phyloP scores from a whole-genome alignment of 2,888 invertebrate species.

The Drosophila testacea region DNA sequence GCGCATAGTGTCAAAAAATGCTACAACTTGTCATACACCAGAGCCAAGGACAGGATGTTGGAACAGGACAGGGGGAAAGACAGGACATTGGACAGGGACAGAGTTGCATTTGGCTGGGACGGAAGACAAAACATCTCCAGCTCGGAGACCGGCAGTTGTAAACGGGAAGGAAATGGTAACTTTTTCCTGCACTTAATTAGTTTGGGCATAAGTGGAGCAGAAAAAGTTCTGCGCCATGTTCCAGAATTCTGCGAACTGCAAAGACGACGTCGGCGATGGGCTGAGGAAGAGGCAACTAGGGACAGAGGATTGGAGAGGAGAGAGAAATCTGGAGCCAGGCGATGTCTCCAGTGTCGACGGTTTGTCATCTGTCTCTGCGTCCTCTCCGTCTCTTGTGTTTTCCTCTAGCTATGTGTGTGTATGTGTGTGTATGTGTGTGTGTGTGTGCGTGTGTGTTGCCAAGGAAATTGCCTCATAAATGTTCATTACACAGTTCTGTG shows the following conservation, averaged over 20 bases:
- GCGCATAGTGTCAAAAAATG: constrained; percentile 59
- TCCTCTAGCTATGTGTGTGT: constrained; percentile 2
- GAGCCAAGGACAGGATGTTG: constrained; percentile 16
- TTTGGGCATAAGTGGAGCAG: constrained; percentile 81
- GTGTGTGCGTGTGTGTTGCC: constrained; percentile 55
- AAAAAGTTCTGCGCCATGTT: constrained; percentile 72
- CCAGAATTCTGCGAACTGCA: constrained; percentile 45
- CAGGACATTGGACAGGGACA: constrained; percentile 1
- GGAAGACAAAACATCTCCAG: constrained; percentile 38
- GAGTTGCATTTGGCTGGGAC: constrained; percentile 37
- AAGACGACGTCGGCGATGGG: constrained; percentile 18
- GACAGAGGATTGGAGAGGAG: neutral
- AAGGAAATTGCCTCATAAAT: constrained; percentile 81
- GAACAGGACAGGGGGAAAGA: neutral
- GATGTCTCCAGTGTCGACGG: constrained; percentile 53
- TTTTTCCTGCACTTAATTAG: constrained; percentile 82
- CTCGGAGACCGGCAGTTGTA: constrained; percentile 54
- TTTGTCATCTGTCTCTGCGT: constrained; percentile 61
- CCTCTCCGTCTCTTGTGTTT: constrained; percentile 25
- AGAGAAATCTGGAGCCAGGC: constrained; percentile 5
- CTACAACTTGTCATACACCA: constrained; percentile 69
- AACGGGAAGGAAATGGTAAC: constrained; percentile 77
- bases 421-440: constrained; percentile 21
- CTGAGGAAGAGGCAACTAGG: neutral
- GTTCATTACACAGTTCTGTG: constrained; percentile 76